These are phyloP conservation scores for Dromococcyx pavoninus DNA, from an alignment of 2,797 vertebrate genomes.

Conservation along the genomic window DNA sequence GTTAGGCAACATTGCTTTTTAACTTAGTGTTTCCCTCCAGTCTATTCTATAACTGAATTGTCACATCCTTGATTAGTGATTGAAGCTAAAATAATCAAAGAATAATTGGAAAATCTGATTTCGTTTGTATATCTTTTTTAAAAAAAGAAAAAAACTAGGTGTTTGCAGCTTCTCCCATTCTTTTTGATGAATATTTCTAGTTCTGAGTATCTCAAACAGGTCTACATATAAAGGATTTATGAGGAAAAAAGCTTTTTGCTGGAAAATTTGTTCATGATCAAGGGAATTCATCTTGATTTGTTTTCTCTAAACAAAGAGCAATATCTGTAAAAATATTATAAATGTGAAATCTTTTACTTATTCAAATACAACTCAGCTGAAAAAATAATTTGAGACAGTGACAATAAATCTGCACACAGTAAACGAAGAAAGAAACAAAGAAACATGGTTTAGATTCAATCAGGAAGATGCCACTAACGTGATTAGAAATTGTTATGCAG, in stretches of 20 bases:
- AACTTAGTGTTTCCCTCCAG: accelerated
- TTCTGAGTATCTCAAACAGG: neutral
- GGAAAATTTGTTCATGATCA: neutral
- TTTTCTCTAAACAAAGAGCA: neutral
- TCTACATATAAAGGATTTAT: neutral
- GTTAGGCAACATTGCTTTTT: neutral
- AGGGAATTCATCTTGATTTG: neutral
- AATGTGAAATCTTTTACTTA: neutral
- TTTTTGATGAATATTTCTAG: neutral
- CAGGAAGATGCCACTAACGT: neutral
- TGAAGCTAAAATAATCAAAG: neutral
- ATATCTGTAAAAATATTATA: neutral
- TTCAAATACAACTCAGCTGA: neutral
- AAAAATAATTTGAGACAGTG: neutral
- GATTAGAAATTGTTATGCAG: neutral
- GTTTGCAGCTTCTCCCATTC: neutral
- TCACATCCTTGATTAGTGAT: neutral
- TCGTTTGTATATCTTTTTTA: accelerated
- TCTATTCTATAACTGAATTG: neutral
- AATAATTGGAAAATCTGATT: neutral
- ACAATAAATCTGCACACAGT: neutral
- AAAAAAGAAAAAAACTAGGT: neutral
- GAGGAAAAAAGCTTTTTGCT: neutral
- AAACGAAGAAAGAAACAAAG: neutral
- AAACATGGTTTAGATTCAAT: neutral